Evolutionary conservation across 1,140 invertebrate species (phyloP), one percentile per base, ranked within the genome.

Genomic region (Belonocnema kinseyi): DNA sequence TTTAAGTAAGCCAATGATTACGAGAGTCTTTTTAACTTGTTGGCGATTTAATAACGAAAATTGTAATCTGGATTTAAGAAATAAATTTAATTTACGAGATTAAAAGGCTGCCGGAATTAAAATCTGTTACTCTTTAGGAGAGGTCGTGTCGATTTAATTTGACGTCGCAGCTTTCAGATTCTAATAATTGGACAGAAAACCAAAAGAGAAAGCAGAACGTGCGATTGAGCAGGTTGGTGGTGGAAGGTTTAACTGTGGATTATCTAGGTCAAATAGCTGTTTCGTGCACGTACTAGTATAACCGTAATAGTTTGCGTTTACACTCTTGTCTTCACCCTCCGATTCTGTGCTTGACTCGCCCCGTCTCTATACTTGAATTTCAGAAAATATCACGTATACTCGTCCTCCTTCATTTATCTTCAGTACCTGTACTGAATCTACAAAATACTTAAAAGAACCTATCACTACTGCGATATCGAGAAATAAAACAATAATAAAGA

Each of bases 211-310:
- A 26, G 16, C 26, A 26, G 58, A 66, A 40, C 26, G 19, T 14
- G 58, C 26, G 26, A 66, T n/a, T 56, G 53, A 56, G 6, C 5
- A 56, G 53, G n/a, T 33, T 26, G 26, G 33, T 14, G 58, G 14
- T 14, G 40, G 13, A 66, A 66, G 16, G 19, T 66, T 40, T 26
- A 66, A 33, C 21, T 66, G 26, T 40, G 19, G 21, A 12, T 66
- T 33, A 66, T 66, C 58, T 66, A 21, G 58, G 58, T 66, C 58
- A 66, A 66, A 66, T 16, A 16, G 26, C 5, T 66, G 58, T 5
- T 66, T 40, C 26, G 16, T 66, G 14, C 40, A 8, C 40, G 40
- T 26, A 66, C 12, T 66, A 3, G 13, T 56, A 56, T 17, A 56
- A n/a, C 53, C 53, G 10, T 46, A 46, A 10, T 11, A 10, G 40